These are phyloP conservation scores for Leucophenga montana DNA, from an alignment of 2,888 invertebrate species.

Conservation along the genomic window DNA sequence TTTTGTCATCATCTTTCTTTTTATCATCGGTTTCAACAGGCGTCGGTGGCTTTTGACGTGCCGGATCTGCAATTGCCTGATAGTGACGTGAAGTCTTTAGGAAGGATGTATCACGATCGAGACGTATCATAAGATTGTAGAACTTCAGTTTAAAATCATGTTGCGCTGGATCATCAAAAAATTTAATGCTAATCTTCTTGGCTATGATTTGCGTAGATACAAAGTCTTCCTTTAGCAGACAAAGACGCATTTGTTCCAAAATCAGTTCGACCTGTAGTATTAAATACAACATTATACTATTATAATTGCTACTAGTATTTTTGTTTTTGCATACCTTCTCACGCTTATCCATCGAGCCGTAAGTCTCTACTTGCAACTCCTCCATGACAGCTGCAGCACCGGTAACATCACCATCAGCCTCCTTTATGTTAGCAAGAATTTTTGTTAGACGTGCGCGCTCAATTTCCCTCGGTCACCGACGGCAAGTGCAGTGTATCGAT, in stretches of 20 bases:
- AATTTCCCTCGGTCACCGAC: conserved; percentile 97
- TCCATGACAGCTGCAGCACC: conserved; percentile 96
- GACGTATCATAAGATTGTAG: conserved; percentile 80
- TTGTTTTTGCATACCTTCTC: conserved; percentile 75
- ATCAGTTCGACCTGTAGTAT: conserved; percentile 87
- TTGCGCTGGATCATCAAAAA: conserved; percentile 86
- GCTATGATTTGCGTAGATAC: conserved; percentile 98
- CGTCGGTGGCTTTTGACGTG: conserved; percentile 53
- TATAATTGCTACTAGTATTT: neutral
- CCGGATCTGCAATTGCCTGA: conserved; percentile 90
- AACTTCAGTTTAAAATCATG: conserved; percentile 73
- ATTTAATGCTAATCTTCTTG: conserved; percentile 97
- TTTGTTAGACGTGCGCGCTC: conserved; percentile 97
- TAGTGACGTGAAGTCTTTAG: conserved; percentile 96
- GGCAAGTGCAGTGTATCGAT: conserved; percentile 97
- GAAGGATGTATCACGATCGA: conserved; percentile 96
- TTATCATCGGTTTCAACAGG: conserved; percentile 53
- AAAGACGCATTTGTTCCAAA: conserved; percentile 98
- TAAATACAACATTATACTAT: neutral
- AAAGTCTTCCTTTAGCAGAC: conserved; percentile 95
- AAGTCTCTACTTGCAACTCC: conserved; percentile 94
- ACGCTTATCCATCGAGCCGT: conserved; percentile 98
- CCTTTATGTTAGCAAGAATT: conserved; percentile 87
- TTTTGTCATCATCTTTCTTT: conserved; percentile 24
- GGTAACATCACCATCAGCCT: conserved; percentile 86